These are phyloP conservation scores for Halcyon chelicuti DNA, from an alignment of 2,797 vertebrate genomes.

Conservation along the genomic window DNA sequence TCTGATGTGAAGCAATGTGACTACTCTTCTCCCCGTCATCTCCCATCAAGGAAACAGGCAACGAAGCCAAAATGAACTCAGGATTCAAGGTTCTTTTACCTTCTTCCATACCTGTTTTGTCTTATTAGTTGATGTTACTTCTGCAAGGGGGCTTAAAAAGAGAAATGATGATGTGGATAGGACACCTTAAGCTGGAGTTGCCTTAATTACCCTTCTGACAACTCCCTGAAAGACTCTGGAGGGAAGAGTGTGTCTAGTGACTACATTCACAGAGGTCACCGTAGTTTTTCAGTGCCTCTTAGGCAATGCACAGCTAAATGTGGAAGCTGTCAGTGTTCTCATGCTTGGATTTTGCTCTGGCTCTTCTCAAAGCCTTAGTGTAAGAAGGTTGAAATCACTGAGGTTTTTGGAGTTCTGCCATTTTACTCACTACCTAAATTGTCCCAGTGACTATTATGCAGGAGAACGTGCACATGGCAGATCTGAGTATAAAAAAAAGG, in stretches of 20 bases:
- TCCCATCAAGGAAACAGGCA: not conserved
- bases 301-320: not conserved
- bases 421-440: not conserved
- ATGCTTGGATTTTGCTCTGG: not conserved
- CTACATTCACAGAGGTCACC: not conserved
- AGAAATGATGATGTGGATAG: not conserved
- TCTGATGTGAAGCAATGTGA: not conserved
- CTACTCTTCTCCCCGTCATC: not conserved
- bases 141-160: not conserved
- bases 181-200: not conserved
- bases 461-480: not conserved
- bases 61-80: not conserved
- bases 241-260: not conserved
- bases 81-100: not conserved
- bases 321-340: not conserved
- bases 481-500: not conserved
- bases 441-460: not conserved
- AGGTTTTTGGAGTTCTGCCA: constrained; percentile 29
- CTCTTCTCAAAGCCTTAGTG: not conserved
- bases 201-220: not conserved
- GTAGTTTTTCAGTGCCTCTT: not conserved
- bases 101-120: not conserved
- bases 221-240: not conserved
- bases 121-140: not conserved
- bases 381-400: not conserved